These are phyloP conservation scores for Batillaria attramentaria DNA, from an alignment of 1,140 invertebrate species.

Conservation along the genomic window DNA sequence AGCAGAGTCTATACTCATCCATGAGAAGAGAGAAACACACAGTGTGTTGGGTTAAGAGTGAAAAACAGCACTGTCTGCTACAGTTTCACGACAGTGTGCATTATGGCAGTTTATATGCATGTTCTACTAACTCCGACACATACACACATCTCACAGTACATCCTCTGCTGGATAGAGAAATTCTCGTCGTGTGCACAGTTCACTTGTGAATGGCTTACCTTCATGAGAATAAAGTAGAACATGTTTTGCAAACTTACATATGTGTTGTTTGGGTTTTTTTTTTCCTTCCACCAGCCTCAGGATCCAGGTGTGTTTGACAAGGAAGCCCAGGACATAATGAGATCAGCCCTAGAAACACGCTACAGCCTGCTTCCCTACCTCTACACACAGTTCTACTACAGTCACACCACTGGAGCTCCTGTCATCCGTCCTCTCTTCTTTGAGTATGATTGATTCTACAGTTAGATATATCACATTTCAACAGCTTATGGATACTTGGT, in stretches of 20 bases:
- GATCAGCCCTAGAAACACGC: constrained; percentile 78
- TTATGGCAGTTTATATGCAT: background rate
- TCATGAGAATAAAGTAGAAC: too few species aligned
- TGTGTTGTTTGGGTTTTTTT: too few species aligned
- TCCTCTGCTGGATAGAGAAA: background rate
- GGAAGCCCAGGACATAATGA: constrained; percentile 66
- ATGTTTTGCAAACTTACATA: too few species aligned
- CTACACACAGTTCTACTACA: constrained; percentile 85
- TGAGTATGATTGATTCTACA: too few species aligned
- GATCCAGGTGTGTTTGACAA: constrained; percentile 59
- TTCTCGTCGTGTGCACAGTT: background rate
- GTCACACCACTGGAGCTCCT: constrained; percentile 80
- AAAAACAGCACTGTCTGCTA: background rate
- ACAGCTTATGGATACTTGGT: too few species aligned
- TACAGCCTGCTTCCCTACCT: constrained; percentile 87
- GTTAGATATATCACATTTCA: too few species aligned
- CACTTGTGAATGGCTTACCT: background rate
- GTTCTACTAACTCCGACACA: too few species aligned
- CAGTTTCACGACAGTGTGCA: background rate
- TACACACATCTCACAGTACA: too few species aligned
- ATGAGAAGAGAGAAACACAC: too few species aligned
- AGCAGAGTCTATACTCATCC: too few species aligned
- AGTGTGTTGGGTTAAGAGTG: too few species aligned
- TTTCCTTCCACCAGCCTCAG: constrained; percentile 56
- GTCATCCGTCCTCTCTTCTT: constrained; percentile 84